Conservation (phyloP, 2,888 invertebrate species). For the Syrista parreyssii region DNA sequence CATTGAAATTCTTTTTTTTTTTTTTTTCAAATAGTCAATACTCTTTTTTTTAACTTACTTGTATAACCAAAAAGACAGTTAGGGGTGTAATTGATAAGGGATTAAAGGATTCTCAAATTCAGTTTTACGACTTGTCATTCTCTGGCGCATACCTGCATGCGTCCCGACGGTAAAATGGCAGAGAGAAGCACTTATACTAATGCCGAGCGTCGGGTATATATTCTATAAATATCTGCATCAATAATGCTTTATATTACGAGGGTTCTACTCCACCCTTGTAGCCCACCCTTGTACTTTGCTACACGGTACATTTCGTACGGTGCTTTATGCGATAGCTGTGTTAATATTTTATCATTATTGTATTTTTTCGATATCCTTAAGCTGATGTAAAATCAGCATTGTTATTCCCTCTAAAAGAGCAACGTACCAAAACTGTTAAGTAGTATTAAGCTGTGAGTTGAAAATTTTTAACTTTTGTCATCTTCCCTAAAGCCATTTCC, state of each 20-base stretch:
- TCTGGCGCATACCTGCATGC: neutral
- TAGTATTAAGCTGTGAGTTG: neutral
- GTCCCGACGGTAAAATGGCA: neutral
- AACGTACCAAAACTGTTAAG: neutral
- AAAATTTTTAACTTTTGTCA: neutral
- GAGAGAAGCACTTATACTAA: too few species aligned
- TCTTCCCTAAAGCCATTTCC: neutral
- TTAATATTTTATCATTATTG: neutral
- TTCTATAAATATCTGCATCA: slow-evolving; percentile 24
- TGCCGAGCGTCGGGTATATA: neutral
- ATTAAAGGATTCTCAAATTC: neutral
- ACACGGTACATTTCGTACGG: neutral
- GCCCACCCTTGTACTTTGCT: neutral
- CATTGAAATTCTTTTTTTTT: too few species aligned
- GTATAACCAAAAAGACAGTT: neutral
- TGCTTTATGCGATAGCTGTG: neutral
- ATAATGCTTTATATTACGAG: slow-evolving; percentile 9
- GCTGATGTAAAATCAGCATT: neutral
- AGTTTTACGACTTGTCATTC: neutral
- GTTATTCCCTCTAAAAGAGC: neutral
- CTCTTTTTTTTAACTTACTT: neutral
- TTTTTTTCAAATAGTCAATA: neutral
- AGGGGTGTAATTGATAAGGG: neutral
- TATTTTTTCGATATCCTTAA: neutral
- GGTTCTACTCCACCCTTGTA: too few species aligned